These are phyloP conservation scores for Teleogryllus oceanicus DNA, from an alignment of 2,888 invertebrate species.

Conservation along the genomic window DNA sequence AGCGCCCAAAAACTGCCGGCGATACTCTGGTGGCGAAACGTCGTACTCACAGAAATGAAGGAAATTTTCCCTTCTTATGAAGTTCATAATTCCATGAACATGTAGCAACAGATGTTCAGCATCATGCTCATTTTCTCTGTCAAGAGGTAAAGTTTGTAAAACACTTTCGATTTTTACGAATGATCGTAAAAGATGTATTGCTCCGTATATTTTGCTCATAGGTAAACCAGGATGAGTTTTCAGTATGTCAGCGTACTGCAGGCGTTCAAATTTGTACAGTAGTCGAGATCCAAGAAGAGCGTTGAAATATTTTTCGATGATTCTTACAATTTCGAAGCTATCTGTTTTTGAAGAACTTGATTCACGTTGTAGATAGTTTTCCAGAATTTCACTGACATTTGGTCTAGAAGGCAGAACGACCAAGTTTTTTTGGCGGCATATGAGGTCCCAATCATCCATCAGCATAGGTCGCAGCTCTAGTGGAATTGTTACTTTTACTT, in stretches of 20 bases:
- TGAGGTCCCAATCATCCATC: not conserved
- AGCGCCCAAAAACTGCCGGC: no score
- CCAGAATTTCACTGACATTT: no score
- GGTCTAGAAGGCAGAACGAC: not conserved
- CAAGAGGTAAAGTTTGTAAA: no score
- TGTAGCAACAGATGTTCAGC: no score
- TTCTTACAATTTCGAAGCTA: not conserved
- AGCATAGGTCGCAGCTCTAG: not conserved
- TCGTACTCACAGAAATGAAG: no score
- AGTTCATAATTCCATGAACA: no score
- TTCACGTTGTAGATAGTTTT: no score
- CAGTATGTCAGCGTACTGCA: not conserved
- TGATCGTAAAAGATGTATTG: not conserved
- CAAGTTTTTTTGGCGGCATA: not conserved
- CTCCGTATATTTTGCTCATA: not conserved
- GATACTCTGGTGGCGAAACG: no score
- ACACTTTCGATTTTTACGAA: not conserved
- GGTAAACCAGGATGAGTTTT: not conserved
- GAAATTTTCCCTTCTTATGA: no score
- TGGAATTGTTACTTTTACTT: not conserved
- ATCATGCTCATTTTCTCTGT: no score
- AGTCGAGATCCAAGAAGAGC: not conserved
- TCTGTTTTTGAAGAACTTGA: no score
- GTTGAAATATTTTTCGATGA: slow-evolving; percentile 2
- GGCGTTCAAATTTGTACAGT: not conserved